Evolutionary conservation across 2,113 vertebrate genomes (phyloP).

Genomic region (Sinosuthora webbiana): DNA sequence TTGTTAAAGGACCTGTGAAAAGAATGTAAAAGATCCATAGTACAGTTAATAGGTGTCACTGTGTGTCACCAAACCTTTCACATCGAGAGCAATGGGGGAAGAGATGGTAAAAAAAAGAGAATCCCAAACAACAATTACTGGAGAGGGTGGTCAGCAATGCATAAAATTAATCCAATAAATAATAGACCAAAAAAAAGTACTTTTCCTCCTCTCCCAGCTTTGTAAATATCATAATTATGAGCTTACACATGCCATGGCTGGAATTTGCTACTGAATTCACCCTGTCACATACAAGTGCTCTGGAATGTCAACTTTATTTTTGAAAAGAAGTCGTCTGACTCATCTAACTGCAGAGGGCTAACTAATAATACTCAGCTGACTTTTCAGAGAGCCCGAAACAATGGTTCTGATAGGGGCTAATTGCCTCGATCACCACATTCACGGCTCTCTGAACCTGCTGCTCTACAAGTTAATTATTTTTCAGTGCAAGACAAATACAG

Average conservation of each 20-base stretch:
- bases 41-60: background rate
- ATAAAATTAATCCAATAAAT: background rate
- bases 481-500: background rate
- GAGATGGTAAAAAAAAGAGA: too few relatives aligned
- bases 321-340: background rate
- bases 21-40: background rate
- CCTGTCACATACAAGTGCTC: background rate
- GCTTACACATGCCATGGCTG: background rate
- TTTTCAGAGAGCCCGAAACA: slow-evolving; percentile 39
- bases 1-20: background rate
- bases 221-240: background rate
- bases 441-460: slow-evolving; percentile 11
- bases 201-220: background rate
- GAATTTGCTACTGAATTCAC: background rate
- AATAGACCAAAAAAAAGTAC: background rate
- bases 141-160: background rate
- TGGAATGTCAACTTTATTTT: background rate
- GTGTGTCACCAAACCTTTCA: background rate
- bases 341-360: slow-evolving; percentile 16
- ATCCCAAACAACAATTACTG: background rate
- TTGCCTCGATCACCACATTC: slow-evolving; percentile 14
- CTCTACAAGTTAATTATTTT: slow-evolving; percentile 58
- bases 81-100: background rate
- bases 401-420: slow-evolving; percentile 33
- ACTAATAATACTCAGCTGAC: background rate